A percentile compares a stretch with the other conserved stretches of the same genome.
phyloP scores from a whole-genome alignment of 92 coral and sea anemone genomes.

The Galaxea fascicularis region DNA sequence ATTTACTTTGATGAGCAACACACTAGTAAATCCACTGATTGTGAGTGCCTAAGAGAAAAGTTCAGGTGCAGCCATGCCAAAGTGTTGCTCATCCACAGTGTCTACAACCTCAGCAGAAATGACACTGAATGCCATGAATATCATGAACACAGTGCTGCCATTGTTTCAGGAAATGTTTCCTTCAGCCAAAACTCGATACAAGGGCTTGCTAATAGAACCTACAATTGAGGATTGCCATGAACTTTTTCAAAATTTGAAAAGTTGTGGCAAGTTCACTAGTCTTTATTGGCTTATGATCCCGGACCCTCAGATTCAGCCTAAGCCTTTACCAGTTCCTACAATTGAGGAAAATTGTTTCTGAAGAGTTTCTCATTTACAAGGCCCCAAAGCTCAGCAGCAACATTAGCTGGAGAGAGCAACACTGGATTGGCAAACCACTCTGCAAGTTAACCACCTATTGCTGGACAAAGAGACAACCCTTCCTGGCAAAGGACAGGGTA shows the following conservation, averaged over 20 bases:
- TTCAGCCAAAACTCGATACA: constrained; percentile 51
- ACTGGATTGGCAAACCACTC: constrained; percentile 4
- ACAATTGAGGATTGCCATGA: constrained; percentile 17
- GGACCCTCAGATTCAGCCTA: constrained; percentile 22
- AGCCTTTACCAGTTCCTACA: constrained; percentile 38
- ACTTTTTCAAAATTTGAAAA: not conserved
- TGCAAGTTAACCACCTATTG: constrained; percentile 33
- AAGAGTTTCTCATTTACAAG: constrained; percentile 27
- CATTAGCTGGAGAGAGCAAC: constrained; percentile 10
- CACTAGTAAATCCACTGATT: constrained; percentile 37
- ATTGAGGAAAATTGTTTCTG: constrained; percentile 45
- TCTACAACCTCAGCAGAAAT: constrained; percentile 57
- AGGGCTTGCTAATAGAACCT: constrained; percentile 29
- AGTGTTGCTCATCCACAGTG: constrained; percentile 54
- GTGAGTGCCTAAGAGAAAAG: constrained; percentile 58
- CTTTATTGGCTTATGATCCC: constrained; percentile 63
- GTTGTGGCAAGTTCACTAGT: constrained; percentile 45
- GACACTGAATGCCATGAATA: constrained; percentile 44
- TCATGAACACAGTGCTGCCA: not conserved
- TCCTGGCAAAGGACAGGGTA: constrained; percentile 53
- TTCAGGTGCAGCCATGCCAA: constrained; percentile 65
- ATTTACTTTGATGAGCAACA: constrained; percentile 43
- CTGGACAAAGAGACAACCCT: constrained; percentile 54
- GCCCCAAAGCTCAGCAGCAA: constrained; percentile 18
- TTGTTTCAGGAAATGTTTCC: constrained; percentile 49